phyloP scores from a whole-genome alignment of 2,888 invertebrate genomes.

The Drosophila lutescens region DNA sequence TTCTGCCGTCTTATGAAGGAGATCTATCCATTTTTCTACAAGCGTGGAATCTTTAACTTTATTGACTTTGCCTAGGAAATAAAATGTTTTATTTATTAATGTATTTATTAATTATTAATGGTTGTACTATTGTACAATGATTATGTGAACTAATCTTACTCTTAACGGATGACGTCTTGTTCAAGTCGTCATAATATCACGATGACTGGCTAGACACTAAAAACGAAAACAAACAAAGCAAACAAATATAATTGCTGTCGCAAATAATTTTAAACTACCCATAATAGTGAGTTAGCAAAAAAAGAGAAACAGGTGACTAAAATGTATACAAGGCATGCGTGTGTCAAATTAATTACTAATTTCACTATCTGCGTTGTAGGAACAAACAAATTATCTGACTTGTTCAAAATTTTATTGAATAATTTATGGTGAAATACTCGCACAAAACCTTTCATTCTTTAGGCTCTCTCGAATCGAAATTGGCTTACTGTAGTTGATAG shows the following conservation, averaged over 20 bases:
- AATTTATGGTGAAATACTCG: not conserved
- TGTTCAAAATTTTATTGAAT: not conserved
- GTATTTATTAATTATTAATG: too few species aligned
- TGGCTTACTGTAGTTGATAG: not conserved
- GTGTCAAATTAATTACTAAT: not conserved
- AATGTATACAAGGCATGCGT: not conserved
- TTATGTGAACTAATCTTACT: not conserved
- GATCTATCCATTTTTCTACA: conserved; percentile 76
- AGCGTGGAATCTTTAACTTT: conserved; percentile 68
- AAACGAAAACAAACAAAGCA: conserved; percentile 1
- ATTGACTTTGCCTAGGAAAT: conserved; percentile 36
- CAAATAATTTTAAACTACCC: not conserved
- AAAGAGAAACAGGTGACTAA: not conserved
- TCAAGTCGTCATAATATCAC: not conserved
- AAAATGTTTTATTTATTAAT: too few species aligned
- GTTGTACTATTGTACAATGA: too few species aligned
- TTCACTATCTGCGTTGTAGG: not conserved
- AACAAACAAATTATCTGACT: not conserved
- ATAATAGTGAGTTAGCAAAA: conserved; percentile 5
- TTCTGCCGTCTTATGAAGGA: conserved; percentile 70
- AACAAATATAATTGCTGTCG: conserved; percentile 1
- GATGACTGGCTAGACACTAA: conserved; percentile 4
- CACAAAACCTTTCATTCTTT: not conserved
- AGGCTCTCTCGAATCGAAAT: not conserved
- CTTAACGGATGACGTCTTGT: not conserved